Base-by-base conservation (phyloP, 2,797 vertebrate genomes). In the Macropus fuliginosus region DNA sequence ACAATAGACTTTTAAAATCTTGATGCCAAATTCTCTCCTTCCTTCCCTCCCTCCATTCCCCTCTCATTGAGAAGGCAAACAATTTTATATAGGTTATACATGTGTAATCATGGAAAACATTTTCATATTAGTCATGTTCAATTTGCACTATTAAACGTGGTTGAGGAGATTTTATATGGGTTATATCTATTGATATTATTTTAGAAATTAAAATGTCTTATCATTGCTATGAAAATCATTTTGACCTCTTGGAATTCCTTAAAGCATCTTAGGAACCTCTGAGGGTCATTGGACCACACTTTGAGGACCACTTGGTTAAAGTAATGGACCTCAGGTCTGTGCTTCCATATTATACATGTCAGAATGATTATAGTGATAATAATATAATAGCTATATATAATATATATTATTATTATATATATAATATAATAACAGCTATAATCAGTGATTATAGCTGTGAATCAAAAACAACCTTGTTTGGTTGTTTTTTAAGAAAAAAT, bases 301-400 rank as follows among this genome's bases (percentile, higher is more conserved):
- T 24, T 24, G 66, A 46, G n/a, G 46, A 81, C 21, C n/a, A 81
- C 18, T 9, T 92, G 0, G 21, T 3, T 4, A 90, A 40, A 1
- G 0, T 10, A 4, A 0, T 0, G 31, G 12, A 55, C 9, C 1
- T 0, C 18, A 55, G n/a, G 13, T 0, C 29, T 0, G 8, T 0
- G 21, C 13, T 16, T 14, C 21, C 1, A 0, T 27, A 0, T 8
- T 5, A 0, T 31, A 66, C 74, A 14, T 27, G 9, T 27, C 62
- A 4, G 1, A 54, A 50, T 8, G 4, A 46, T 46, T 46, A 46
- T 46, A 46, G 46, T 46, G 46, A 46, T 46, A 46, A 46, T 46
- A 46, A 46, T 46, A 46, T 46, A 46, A 46, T 46, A 46, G 46
- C 46, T 46, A 46, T 46, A 46, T 46, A 46, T 46, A 46, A 46